These are phyloP conservation scores for Tokudaia tokunoshimensis DNA, from an alignment of 2,797 vertebrate genomes.

Conservation along the genomic window DNA sequence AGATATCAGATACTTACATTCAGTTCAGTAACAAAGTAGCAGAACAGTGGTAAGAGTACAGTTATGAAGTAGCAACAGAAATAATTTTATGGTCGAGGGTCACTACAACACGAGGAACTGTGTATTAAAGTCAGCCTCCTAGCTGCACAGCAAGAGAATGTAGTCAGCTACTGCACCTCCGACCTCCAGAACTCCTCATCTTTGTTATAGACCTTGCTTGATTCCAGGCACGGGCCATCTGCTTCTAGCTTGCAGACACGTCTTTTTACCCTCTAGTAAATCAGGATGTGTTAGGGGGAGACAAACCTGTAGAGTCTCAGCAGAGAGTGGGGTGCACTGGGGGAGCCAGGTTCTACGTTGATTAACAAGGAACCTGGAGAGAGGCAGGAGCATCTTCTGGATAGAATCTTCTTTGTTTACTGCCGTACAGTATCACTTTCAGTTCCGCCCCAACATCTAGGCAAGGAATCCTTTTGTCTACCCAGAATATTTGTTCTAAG, in stretches of 20 bases:
- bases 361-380: neutral
- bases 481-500: constrained; percentile 61
- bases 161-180: accelerated
- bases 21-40: neutral
- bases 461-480: constrained; percentile 53
- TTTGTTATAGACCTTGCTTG: neutral
- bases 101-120: neutral
- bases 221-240: neutral
- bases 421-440: neutral
- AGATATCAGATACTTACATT: neutral
- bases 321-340: neutral
- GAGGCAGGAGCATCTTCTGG: neutral
- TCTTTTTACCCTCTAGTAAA: neutral
- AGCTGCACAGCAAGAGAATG: neutral
- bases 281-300: neutral
- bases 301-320: neutral
- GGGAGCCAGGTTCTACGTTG: neutral
- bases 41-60: neutral
- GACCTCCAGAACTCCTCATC: neutral
- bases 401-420: neutral
- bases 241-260: neutral
- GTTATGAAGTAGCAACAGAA: neutral
- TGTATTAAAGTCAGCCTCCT: no score
- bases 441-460: neutral
- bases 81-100: neutral